Evolutionary conservation across 1,140 invertebrate species (phyloP).

Genomic region (Drosophila ohnishii): DNA sequence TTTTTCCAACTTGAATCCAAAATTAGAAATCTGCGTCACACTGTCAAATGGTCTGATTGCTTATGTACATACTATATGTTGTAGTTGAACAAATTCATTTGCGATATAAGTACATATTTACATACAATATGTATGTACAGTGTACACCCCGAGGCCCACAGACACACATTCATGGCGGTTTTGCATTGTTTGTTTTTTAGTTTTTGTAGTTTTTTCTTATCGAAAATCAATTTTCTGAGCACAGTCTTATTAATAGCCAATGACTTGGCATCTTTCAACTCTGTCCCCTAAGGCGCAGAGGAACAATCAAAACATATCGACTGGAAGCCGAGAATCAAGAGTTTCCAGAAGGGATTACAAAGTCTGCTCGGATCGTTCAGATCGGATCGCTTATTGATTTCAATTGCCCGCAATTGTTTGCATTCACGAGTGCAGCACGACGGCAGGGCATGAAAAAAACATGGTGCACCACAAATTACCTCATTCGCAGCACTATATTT

Average conservation of each 20-base stretch:
- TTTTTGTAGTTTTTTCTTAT: constrained; percentile 45
- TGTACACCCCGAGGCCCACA: constrained; percentile 5
- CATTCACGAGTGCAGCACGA: constrained; percentile 28
- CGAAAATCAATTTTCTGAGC: constrained; percentile 61
- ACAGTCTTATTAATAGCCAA: constrained; percentile 65
- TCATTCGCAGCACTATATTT: constrained; percentile 12
- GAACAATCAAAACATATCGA: constrained; percentile 8
- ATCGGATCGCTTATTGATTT: constrained; percentile 71
- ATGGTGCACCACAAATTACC: constrained; percentile 18
- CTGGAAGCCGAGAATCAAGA: constrained; percentile 21
- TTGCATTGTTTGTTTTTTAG: constrained; percentile 25
- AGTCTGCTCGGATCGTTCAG: constrained; percentile 32
- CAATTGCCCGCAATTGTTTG: constrained; percentile 73
- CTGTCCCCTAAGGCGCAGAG: neutral
- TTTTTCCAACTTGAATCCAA: constrained; percentile 27
- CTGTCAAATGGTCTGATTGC: constrained; percentile 30
- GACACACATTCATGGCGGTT: constrained; percentile 24
- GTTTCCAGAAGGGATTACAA: constrained; percentile 51
- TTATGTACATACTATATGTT: constrained; percentile 40
- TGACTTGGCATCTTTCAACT: constrained; percentile 55
- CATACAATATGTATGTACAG: constrained; percentile 19
- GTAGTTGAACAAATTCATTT: constrained; percentile 67
- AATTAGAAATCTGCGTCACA: constrained; percentile 42
- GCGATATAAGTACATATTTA: constrained; percentile 62
- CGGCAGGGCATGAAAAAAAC: constrained; percentile 26